Base-by-base conservation (phyloP, 2,113 vertebrate species). In the Megaptera novaeangliae region DNA sequence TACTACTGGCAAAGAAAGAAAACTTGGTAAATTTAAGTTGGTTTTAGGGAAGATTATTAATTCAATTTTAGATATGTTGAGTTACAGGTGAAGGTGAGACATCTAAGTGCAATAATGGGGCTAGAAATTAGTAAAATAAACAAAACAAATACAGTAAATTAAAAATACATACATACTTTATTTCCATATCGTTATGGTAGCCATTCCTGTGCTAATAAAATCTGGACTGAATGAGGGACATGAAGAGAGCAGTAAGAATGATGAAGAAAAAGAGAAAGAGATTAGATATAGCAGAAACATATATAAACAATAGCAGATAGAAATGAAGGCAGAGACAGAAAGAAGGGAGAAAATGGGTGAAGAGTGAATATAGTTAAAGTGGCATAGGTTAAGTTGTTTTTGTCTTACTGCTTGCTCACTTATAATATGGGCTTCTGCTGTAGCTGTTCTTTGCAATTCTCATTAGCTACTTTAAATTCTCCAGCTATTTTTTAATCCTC, bases 131-230 rank as follows among this genome's bases (percentile, higher is more conserved):
- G 64, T 77, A 93, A 97, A 61, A 84, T 68, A 92, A 94, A 85
- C 39, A 83, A 82, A 96, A 88, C 61, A 97, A 93, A 69, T 57
- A 78, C 7, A 94, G 88, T 94, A 94, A 89, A 95, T 93, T 81
- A 94, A 96, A 87, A 96, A 96, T 95, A 74, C 92, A 96, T 82
- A 84, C 49, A 96, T 66, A 85, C 71, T 95, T 92, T 92, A 96
- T 78, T 93, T 93, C 77, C 75, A 96, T 96, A 95, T 88, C 20
- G 0, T 94, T 97, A 92, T 90, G 68, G 88, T 95, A 96, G 83
- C 39, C 91, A 97, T 66, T 97, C 63, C 78, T 97, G 88, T 88
- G 81, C 88, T 96, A 96, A 21, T 84, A 92, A 97, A 80, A 91
- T 80, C 72, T 83, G 80, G 34, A 34, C 7, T 95, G 86, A n/a